Evolutionary conservation across 2,113 vertebrate species (phyloP).

Genomic region (Carettochelys insculpta): DNA sequence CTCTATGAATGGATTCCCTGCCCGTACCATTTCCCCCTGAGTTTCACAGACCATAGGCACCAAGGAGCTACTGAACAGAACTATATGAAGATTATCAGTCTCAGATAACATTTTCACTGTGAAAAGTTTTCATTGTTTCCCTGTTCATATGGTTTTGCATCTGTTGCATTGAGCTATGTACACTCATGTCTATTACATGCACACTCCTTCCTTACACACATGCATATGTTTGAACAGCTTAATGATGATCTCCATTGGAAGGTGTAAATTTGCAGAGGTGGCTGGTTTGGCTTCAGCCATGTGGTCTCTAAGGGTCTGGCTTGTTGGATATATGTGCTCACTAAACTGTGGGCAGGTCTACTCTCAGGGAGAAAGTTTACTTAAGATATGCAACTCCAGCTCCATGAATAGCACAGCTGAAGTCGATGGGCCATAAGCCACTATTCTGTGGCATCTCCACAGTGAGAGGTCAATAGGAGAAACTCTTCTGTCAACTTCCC

Average conservation of each 20-base stretch:
- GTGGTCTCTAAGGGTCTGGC: not conserved
- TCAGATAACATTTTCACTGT: not conserved
- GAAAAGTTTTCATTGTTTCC: not conserved
- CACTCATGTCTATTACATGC: not conserved
- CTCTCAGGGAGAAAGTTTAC: no score
- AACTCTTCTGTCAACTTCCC: no score
- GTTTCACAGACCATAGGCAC: not conserved
- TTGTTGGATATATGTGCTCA: not conserved
- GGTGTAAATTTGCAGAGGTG: not conserved
- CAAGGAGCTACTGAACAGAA: not conserved
- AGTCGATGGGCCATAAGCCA: no score
- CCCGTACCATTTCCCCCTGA: not conserved
- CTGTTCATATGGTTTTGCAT: not conserved
- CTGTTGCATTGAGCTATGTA: not conserved
- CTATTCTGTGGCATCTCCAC: no score
- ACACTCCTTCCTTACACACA: not conserved
- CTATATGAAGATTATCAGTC: not conserved
- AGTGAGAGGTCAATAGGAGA: no score
- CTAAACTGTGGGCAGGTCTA: no score
- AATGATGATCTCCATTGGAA: not conserved
- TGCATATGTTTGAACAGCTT: not conserved
- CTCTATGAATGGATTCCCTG: not conserved
- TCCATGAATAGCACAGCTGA: no score
- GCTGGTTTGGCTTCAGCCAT: not conserved
- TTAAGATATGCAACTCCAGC: no score